phyloP scores from a whole-genome alignment of 2,888 invertebrate genomes.

The Leptopilina myrica region DNA sequence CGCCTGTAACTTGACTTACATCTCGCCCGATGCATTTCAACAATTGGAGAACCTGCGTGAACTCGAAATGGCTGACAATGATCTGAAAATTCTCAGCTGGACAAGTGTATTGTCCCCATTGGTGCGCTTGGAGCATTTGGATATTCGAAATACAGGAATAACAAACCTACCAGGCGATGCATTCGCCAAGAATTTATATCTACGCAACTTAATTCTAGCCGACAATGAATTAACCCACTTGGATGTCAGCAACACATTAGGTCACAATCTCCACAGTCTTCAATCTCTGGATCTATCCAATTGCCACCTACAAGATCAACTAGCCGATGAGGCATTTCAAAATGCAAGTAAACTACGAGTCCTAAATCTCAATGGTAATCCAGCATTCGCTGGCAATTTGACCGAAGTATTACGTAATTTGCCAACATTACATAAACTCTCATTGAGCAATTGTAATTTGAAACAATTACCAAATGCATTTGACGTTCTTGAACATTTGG shows the following conservation, averaged over 20 bases:
- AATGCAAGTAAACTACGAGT: slow-evolving; percentile 83
- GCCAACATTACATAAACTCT: slow-evolving; percentile 82
- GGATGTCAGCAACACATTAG: slow-evolving; percentile 82
- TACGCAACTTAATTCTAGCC: slow-evolving; percentile 81
- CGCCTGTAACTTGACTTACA: slow-evolving; percentile 81
- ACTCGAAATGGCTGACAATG: slow-evolving; percentile 82
- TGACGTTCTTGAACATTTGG: slow-evolving; percentile 82
- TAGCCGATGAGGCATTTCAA: slow-evolving; percentile 83
- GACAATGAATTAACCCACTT: slow-evolving; percentile 82
- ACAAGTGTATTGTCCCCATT: slow-evolving; percentile 81
- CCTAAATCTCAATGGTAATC: slow-evolving; percentile 83
- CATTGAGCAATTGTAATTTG: slow-evolving; percentile 83
- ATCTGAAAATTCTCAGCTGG: slow-evolving; percentile 80
- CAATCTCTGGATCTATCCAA: slow-evolving; percentile 84
- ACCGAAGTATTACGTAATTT: slow-evolving; percentile 83
- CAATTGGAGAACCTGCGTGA: slow-evolving; percentile 81
- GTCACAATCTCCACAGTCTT: slow-evolving; percentile 82
- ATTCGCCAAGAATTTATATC: slow-evolving; percentile 82
- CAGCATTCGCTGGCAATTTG: slow-evolving; percentile 83
- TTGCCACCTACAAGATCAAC: slow-evolving; percentile 82
- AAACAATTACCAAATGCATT: slow-evolving; percentile 83
- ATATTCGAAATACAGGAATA: slow-evolving; percentile 81
- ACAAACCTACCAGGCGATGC: slow-evolving; percentile 82
- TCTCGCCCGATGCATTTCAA: slow-evolving; percentile 80
- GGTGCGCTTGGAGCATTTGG: slow-evolving; percentile 81